Evolutionary conservation across 30 jellyfish, hydroid and myxozoan genomes (phyloP), one percentile per base, ranked within the genome.

Genomic region (Turritopsis dohrnii): DNA sequence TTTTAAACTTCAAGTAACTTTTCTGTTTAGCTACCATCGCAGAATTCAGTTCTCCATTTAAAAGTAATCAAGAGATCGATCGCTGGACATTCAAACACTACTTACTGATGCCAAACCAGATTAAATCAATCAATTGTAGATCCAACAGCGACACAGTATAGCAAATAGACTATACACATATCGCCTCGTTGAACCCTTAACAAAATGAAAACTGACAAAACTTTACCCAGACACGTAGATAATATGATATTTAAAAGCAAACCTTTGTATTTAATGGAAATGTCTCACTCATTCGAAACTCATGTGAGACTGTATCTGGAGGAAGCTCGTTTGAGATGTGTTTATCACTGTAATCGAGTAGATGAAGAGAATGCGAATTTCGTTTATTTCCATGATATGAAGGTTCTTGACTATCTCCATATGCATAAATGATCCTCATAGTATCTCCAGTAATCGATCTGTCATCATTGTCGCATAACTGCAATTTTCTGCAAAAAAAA

Each of bases 381-480:
- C 93, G 76, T 65, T n/a, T 21, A 1, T 22, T 21, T 20, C 52
- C 23, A 41, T 84, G 91, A 23, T 84, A 74, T 16, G 52, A 75
- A 41, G 79, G 24, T 18, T 18, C 65, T 53, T 85, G 88, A 20
- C 81, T 66, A 21, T 29, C 65, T 23, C 93, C 93, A 79, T 65
- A 80, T 29, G 91, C 91, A 84, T 74, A 84, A 0, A 84, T 75
- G 0, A 84, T 86, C 28, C 79, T 74, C 52, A 81, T 74, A 19
- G 91, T 86, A 66, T 89, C 89, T 25, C 73, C 89, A 23, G 89
- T 85, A 41, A 87, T 87, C 18, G 75, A 85, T 28, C 82, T 73
- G 73, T 87, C 95, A 22, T 80, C 80, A 24, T 87, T 80, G 52
- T 87, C 95, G 71, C 95, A 87, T 29, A 89, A 80, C 22, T 28